Percentiles rank a stretch among this genome's conserved stretches.
Conservation (phyloP, 2,113 vertebrate species). For the Charina bottae region DNA sequence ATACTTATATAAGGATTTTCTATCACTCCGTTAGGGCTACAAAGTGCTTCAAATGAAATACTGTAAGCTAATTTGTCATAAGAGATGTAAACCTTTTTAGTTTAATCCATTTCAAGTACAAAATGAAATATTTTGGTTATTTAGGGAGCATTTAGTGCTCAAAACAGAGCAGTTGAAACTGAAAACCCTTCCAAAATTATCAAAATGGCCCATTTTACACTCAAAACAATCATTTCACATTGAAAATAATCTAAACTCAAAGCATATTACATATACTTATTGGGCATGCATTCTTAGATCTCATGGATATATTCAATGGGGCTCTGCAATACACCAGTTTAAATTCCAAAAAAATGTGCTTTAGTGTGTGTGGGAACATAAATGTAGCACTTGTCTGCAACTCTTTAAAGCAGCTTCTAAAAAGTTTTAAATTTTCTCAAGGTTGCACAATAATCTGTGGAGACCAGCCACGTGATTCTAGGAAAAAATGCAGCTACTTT, state of each 20-base stretch:
- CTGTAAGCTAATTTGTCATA: too few species aligned
- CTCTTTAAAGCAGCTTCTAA: background rate
- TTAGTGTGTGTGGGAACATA: background rate
- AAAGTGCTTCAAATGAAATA: too few species aligned
- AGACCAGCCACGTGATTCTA: background rate
- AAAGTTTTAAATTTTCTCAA: background rate
- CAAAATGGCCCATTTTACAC: too few species aligned
- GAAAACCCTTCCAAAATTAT: too few species aligned
- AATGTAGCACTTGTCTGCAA: background rate
- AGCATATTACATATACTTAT: background rate
- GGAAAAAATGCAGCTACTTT: background rate
- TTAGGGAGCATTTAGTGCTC: too few species aligned
- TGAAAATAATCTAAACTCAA: too few species aligned
- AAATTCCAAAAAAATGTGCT: background rate
- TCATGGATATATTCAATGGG: background rate
- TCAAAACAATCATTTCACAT: too few species aligned
- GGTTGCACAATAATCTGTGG: background rate
- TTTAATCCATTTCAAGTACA: too few species aligned
- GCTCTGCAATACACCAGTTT: background rate
- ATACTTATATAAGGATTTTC: background rate
- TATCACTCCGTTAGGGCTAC: background rate
- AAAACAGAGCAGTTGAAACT: too few species aligned
- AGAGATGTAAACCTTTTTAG: too few species aligned
- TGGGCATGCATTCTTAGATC: background rate
- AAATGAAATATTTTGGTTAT: too few species aligned